phyloP scores from a whole-genome alignment of 2,797 vertebrate species.

The Allobates femoralis region DNA sequence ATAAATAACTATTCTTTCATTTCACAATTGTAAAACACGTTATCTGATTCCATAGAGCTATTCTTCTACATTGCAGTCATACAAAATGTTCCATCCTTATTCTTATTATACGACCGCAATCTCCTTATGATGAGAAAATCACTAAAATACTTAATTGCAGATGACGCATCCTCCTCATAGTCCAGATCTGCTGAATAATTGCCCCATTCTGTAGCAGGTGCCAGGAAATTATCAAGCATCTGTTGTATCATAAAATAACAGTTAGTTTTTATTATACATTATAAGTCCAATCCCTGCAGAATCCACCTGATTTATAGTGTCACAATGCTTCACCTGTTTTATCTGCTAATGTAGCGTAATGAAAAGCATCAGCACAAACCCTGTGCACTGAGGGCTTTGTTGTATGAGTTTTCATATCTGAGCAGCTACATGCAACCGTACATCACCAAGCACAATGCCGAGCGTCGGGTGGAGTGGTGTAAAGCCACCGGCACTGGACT shows the following conservation, averaged over 20 bases:
- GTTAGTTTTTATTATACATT: slow-evolving; percentile 71
- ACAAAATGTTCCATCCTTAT: not conserved
- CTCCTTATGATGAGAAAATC: not conserved
- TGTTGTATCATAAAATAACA: slow-evolving; percentile 79
- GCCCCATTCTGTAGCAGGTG: slow-evolving; percentile 78
- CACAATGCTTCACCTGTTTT: slow-evolving; percentile 9
- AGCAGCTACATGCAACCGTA: no score
- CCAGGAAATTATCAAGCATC: slow-evolving; percentile 87
- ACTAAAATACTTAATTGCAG: slow-evolving; percentile 71
- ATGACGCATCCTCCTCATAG: slow-evolving; percentile 82
- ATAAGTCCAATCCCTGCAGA: slow-evolving; percentile 65
- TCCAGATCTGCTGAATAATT: slow-evolving; percentile 82
- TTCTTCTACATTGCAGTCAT: not conserved
- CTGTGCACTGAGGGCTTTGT: no score
- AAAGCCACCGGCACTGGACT: no score
- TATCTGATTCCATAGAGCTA: no score
- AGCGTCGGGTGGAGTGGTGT: no score
- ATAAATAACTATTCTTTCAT: no score
- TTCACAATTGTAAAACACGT: no score
- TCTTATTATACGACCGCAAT: not conserved
- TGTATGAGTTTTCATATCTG: no score
- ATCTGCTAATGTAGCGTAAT: not conserved
- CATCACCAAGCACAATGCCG: no score
- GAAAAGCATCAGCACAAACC: not conserved
- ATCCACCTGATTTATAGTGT: slow-evolving; percentile 34